phyloP scores from a whole-genome alignment of 2,888 invertebrate genomes.

The Epistrophe eligans region DNA sequence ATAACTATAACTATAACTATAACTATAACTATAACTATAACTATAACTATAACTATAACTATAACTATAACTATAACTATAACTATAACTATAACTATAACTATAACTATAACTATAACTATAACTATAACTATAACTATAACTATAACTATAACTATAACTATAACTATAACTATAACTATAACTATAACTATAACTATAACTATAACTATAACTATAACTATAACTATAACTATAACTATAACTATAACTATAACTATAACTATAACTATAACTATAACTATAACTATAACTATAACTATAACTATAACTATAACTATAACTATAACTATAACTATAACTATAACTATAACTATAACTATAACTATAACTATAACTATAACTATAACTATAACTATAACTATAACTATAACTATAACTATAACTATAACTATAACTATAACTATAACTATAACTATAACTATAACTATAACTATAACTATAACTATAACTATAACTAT shows the following conservation, averaged over 20 bases:
- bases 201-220: neutral
- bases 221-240: neutral
- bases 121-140: neutral
- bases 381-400: neutral
- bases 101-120: neutral
- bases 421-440: neutral
- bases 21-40: neutral
- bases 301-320: neutral
- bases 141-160: neutral
- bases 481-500: neutral
- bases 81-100: neutral
- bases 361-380: neutral
- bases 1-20: neutral
- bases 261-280: neutral
- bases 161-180: neutral
- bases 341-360: neutral
- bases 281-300: neutral
- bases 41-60: neutral
- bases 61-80: neutral
- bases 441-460: neutral
- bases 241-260: neutral
- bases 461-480: neutral
- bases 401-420: neutral
- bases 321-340: neutral
- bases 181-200: neutral